phyloP scores from a whole-genome alignment of 1,140 invertebrate species.

The Scaptodrosophila lebanonensis region DNA sequence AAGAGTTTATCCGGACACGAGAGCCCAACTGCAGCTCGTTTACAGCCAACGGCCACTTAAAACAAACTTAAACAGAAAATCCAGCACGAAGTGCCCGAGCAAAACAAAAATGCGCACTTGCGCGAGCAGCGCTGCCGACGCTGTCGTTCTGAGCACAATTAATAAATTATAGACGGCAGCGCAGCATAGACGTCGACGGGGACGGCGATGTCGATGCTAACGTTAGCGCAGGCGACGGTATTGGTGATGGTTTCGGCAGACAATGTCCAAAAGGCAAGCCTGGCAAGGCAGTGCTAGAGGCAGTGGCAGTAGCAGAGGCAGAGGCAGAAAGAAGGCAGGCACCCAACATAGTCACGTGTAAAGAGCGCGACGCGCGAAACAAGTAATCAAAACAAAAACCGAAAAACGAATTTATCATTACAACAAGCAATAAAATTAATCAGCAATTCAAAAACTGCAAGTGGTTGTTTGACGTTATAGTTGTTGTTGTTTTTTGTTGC shows the following conservation, averaged over 20 bases:
- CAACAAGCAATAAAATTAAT: slow-evolving; percentile 75
- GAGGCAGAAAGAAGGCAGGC: slow-evolving; percentile 31
- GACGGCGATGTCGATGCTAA: too few relatives aligned
- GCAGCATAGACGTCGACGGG: not conserved
- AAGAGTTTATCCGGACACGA: slow-evolving; percentile 11
- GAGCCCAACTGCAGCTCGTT: slow-evolving; percentile 46
- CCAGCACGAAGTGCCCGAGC: slow-evolving; percentile 56
- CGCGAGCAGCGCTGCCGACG: slow-evolving; percentile 17
- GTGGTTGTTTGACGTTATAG: slow-evolving; percentile 38
- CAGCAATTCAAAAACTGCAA: slow-evolving; percentile 75
- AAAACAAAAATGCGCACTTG: slow-evolving; percentile 56
- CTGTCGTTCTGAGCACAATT: slow-evolving; percentile 66
- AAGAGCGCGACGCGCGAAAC: slow-evolving; percentile 43
- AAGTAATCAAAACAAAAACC: slow-evolving; percentile 72
- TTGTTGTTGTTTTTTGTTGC: slow-evolving; percentile 21
- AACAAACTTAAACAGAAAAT: too few relatives aligned
- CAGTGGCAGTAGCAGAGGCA: slow-evolving; percentile 20
- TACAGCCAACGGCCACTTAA: slow-evolving; percentile 11
- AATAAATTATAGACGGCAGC: slow-evolving; percentile 67
- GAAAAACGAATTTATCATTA: slow-evolving; percentile 75
- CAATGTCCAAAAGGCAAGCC: slow-evolving; percentile 50
- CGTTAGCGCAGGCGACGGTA: slow-evolving; percentile 11
- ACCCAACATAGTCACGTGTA: slow-evolving; percentile 36
- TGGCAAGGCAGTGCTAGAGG: slow-evolving; percentile 40
- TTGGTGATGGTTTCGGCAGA: slow-evolving; percentile 24